A percentile compares a stretch with the other conserved stretches of the same genome.
phyloP scores from a whole-genome alignment of 2,888 invertebrate genomes.

The Cerceris ruficornis region DNA sequence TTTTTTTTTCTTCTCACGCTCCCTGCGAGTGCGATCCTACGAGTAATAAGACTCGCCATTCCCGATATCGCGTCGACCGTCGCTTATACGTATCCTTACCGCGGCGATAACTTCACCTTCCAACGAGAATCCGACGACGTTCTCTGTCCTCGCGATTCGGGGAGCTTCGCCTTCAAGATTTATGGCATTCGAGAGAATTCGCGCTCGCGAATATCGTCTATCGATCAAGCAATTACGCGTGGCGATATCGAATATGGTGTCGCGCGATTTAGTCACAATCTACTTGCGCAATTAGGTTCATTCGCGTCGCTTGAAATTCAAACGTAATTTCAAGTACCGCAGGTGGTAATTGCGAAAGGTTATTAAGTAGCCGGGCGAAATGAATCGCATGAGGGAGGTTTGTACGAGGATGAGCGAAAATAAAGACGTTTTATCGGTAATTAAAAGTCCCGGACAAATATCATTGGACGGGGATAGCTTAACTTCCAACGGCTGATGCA shows the following conservation, averaged over 20 bases:
- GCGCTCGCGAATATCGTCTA: too few species aligned
- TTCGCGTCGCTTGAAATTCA: constrained; percentile 21
- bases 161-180: too few species aligned
- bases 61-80: too few species aligned
- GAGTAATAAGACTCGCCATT: not conserved
- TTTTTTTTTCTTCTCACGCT: not conserved
- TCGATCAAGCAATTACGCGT: not conserved
- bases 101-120: too few species aligned
- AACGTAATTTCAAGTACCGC: constrained; percentile 20
- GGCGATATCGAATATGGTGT: not conserved
- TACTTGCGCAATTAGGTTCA: constrained; percentile 1
- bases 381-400: constrained; percentile 7
- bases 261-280: not conserved
- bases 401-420: not conserved
- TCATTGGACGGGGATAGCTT: constrained; percentile 24
- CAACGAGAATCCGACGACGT: too few species aligned
- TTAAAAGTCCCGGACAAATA: constrained; percentile 30
- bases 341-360: constrained; percentile 19
- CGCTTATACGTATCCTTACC: too few species aligned
- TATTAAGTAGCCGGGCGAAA: constrained; percentile 23
- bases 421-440: constrained; percentile 4
- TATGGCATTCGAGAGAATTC: too few species aligned
- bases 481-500: constrained; percentile 29
- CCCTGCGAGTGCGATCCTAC: not conserved
- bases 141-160: too few species aligned